Conservation (phyloP, 2,113 vertebrate genomes). For the Lycocorax pyrrhopterus region DNA sequence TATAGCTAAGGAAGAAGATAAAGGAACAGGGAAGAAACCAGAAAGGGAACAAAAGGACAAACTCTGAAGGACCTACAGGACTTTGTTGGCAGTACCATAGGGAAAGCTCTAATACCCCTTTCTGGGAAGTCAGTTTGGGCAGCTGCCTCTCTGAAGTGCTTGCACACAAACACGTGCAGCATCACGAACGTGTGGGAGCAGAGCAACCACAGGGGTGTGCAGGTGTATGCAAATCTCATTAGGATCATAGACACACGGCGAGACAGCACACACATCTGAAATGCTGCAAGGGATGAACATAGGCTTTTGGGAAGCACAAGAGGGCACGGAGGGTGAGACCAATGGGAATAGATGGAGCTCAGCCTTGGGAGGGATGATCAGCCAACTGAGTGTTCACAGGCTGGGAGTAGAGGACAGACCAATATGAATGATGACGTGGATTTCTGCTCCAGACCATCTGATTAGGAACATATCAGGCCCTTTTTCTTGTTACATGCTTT, state of each 20-base stretch:
- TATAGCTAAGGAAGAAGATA: background rate
- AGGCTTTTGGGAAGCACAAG: background rate
- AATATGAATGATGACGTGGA: background rate
- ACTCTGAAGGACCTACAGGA: background rate
- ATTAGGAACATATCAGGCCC: background rate
- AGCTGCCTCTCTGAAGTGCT: background rate
- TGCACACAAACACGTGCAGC: background rate
- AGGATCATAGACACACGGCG: background rate
- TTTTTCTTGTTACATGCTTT: background rate
- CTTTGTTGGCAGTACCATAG: background rate
- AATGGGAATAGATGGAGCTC: background rate
- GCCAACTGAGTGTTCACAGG: background rate
- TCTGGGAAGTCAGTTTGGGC: background rate
- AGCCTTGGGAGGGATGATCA: background rate
- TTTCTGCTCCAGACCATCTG: background rate
- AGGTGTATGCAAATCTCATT: background rate
- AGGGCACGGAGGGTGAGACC: rapidly evolving
- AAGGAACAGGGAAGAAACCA: background rate
- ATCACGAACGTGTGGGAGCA: background rate
- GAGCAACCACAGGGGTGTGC: background rate
- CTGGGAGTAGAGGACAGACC: background rate
- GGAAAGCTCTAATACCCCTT: background rate
- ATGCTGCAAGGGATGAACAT: background rate
- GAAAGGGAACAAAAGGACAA: background rate
- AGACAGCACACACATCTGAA: background rate